Percentiles rank a stretch among this genome's conserved stretches.
phyloP scores from a whole-genome alignment of 2,888 invertebrate genomes.

The Chorisops tibialis region DNA sequence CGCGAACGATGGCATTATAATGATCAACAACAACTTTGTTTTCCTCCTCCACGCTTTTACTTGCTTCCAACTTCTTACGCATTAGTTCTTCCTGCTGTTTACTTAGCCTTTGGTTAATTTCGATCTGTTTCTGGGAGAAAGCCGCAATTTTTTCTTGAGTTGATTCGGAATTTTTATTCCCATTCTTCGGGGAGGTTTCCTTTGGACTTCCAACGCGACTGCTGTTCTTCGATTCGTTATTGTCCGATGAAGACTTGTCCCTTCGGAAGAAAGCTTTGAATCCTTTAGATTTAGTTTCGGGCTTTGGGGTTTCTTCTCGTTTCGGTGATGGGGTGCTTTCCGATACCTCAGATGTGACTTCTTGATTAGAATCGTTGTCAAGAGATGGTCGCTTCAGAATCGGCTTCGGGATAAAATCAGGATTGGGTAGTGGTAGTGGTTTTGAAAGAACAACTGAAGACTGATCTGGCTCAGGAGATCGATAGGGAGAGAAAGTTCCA shows the following conservation, averaged over 20 bases:
- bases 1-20: constrained; percentile 75
- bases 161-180: constrained; percentile 38
- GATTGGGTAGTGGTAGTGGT: constrained; percentile 62
- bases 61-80: constrained; percentile 40
- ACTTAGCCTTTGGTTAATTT: constrained; percentile 45
- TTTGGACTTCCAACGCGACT: not conserved
- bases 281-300: constrained; percentile 36
- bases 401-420: constrained; percentile 73
- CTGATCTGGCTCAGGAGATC: constrained; percentile 54
- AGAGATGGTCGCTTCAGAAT: constrained; percentile 63
- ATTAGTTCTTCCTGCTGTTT: constrained; percentile 45
- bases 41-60: constrained; percentile 56
- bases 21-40: constrained; percentile 71
- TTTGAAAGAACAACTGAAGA: constrained; percentile 61
- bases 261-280: constrained; percentile 39
- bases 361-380: constrained; percentile 4
- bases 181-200: constrained; percentile 7
- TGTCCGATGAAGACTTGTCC: constrained; percentile 32
- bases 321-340: constrained; percentile 35
- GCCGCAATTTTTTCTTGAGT: constrained; percentile 51
- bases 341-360: constrained; percentile 12
- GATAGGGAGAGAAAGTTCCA: constrained; percentile 47
- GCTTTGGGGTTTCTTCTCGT: constrained; percentile 1
- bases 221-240: not conserved
- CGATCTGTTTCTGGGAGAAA: constrained; percentile 43